Evolutionary conservation across 35 echinoderm and acorn worm species (phyloP).

Genomic region (Acanthaster planci): DNA sequence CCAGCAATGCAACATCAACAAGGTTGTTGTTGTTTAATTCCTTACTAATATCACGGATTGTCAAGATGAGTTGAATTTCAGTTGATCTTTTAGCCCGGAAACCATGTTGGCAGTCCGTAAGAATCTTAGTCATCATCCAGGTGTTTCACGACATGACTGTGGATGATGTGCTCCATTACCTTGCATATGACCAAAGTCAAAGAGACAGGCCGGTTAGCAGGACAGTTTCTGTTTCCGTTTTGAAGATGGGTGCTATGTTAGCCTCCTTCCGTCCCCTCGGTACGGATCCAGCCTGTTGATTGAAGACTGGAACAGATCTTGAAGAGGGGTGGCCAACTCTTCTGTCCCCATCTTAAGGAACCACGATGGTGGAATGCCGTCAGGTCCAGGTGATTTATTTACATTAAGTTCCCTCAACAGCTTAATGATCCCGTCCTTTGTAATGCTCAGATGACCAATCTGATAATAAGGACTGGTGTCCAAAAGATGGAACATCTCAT

Average conservation of each 20-base stretch:
- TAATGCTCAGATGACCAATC: conserved; percentile 25
- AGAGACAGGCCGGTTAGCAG: conserved; percentile 46
- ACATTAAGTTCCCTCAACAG: conserved; percentile 3
- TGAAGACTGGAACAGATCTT: conserved; percentile 58
- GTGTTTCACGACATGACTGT: conserved; percentile 47
- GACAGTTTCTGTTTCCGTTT: conserved; percentile 6
- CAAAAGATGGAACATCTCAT: neutral
- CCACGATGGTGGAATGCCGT: conserved; percentile 44
- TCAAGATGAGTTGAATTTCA: conserved; percentile 47
- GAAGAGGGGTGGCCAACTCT: conserved; percentile 27
- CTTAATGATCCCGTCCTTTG: conserved; percentile 10
- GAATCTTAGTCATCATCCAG: conserved; percentile 32
- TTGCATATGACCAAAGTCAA: conserved; percentile 50
- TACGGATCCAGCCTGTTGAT: conserved; percentile 40
- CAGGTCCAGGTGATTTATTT: conserved; percentile 54
- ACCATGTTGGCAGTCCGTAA: conserved; percentile 54
- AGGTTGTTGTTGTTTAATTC: conserved; percentile 34
- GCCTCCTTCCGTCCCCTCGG: conserved; percentile 47
- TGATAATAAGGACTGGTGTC: neutral
- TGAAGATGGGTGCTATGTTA: conserved; percentile 44
- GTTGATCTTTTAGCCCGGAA: conserved; percentile 43
- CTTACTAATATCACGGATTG: conserved; percentile 33
- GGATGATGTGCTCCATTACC: conserved; percentile 52
- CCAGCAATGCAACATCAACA: conserved; percentile 27
- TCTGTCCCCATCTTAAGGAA: conserved; percentile 25